Evolutionary conservation across 2,113 vertebrate species (phyloP).

Genomic region (Helogale parvula): DNA sequence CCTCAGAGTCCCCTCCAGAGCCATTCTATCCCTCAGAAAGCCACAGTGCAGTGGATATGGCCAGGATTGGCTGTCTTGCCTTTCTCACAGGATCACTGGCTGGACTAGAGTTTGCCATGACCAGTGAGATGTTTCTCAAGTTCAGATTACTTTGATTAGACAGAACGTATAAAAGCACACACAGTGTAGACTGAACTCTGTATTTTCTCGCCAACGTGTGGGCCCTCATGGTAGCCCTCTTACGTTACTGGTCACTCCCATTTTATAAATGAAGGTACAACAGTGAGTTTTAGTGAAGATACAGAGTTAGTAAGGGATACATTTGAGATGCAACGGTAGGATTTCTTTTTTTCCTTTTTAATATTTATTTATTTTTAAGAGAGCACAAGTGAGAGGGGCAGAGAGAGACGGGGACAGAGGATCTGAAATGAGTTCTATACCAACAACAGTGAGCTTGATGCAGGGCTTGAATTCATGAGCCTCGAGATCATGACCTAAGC

Average conservation of each 20-base stretch:
- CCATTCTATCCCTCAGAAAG: not conserved
- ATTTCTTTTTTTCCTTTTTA: not conserved
- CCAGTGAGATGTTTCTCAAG: not conserved
- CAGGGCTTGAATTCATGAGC: no score
- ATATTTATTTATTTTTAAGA: no score
- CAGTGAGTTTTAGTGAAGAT: not conserved
- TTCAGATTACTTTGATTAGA: not conserved
- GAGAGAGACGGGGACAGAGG: no score
- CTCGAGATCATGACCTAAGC: no score
- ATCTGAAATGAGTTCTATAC: no score
- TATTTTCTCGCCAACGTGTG: rapidly evolving
- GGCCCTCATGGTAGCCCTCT: not conserved
- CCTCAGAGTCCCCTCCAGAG: rapidly evolving
- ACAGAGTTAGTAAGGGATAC: not conserved
- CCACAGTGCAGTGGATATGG: no score
- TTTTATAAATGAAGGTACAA: not conserved
- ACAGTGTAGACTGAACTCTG: not conserved
- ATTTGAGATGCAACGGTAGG: not conserved
- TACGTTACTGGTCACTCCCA: not conserved
- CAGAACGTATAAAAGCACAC: not conserved
- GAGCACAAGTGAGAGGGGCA: no score
- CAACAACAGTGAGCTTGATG: no score
- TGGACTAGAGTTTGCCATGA: not conserved
- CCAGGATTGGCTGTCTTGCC: not conserved
- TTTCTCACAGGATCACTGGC: not conserved